phyloP scores from a whole-genome alignment of 2,113 vertebrate genomes.

The Nannospalax galili region DNA sequence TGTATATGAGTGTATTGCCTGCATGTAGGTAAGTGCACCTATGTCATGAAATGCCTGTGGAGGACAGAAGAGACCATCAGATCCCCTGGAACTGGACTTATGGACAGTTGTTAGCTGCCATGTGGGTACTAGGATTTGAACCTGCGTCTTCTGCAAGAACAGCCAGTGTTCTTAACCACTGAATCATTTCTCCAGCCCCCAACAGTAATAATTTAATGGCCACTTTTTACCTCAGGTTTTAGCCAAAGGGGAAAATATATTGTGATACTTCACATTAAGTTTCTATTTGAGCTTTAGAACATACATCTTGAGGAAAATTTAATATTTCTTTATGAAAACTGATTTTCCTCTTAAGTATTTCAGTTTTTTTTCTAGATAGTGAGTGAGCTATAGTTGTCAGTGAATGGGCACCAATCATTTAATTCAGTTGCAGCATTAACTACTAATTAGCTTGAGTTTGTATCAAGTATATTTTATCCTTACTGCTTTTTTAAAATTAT shows the following conservation, averaged over 20 bases:
- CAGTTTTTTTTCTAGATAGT: slow-evolving; percentile 4
- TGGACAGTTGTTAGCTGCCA: no score
- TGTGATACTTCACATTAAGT: background rate
- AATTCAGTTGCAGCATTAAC: background rate
- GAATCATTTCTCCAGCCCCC: no score
- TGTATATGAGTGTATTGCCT: no score
- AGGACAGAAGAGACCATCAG: no score
- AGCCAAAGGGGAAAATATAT: background rate
- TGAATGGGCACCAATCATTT: background rate
- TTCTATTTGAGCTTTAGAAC: slow-evolving; percentile 2
- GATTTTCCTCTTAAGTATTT: slow-evolving; percentile 34
- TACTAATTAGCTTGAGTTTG: slow-evolving; percentile 19
- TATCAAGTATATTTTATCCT: slow-evolving; percentile 32
- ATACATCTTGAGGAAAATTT: background rate
- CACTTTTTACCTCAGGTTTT: slow-evolving; percentile 29
- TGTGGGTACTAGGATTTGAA: no score
- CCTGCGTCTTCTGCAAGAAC: no score
- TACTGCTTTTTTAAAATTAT: slow-evolving; percentile 42
- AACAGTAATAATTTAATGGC: slow-evolving; percentile 8
- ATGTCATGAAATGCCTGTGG: no score
- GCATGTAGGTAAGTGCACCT: no score
- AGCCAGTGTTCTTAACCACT: no score
- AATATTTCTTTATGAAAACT: background rate
- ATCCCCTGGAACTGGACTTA: no score
- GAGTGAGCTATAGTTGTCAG: background rate